A percentile compares a stretch with the other conserved stretches of the same genome.
These are phyloP conservation scores for Eristalis arbustorum DNA, from an alignment of 2,888 invertebrate genomes.

Conservation along the genomic window DNA sequence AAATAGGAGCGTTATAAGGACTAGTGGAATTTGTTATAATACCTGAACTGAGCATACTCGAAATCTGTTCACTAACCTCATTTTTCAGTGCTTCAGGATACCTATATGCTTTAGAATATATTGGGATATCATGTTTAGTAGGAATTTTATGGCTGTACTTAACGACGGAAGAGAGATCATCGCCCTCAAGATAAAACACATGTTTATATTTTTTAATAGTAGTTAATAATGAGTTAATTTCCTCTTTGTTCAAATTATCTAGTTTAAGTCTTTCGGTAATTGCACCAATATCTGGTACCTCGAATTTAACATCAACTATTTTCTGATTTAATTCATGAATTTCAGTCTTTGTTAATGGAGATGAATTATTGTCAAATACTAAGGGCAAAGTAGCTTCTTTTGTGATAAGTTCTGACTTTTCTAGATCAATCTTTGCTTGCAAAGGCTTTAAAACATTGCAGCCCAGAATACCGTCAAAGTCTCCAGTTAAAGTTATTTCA, in stretches of 20 bases:
- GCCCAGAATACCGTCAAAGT: background rate
- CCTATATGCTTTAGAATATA: background rate
- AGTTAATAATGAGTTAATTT: background rate
- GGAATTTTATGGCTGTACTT: background rate
- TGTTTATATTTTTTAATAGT: background rate
- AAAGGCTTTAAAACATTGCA: no score
- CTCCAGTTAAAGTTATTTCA: background rate
- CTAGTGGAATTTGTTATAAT: background rate
- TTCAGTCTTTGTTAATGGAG: background rate
- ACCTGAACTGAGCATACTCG: background rate
- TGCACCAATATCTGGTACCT: background rate
- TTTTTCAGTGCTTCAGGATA: background rate
- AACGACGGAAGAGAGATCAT: background rate
- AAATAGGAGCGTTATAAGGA: slow-evolving; percentile 19
- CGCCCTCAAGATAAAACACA: background rate
- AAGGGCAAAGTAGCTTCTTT: background rate
- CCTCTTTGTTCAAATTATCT: background rate
- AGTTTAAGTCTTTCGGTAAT: background rate
- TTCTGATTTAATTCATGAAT: background rate
- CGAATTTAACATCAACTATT: background rate
- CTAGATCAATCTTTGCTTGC: background rate
- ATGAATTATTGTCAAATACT: background rate
- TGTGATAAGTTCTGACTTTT: background rate
- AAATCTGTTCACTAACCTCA: background rate
- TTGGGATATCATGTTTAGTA: slow-evolving; percentile 5